Evolutionary conservation across 2,888 invertebrate genomes (phyloP), one percentile per base, ranked within the genome.

Genomic region (Neoitamus cyanurus): DNA sequence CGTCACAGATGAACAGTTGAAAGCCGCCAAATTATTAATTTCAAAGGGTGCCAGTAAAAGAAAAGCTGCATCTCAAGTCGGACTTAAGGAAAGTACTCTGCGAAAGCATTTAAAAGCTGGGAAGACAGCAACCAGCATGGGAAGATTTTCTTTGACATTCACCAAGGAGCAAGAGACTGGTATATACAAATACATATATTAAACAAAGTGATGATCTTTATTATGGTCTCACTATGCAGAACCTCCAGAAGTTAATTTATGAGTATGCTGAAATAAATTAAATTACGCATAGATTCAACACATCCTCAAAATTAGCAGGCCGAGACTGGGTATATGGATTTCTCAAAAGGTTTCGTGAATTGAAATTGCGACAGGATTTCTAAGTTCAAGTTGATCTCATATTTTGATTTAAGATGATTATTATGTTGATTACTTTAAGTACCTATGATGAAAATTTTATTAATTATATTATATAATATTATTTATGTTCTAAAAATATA

Each of bases 291-390:
- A 3, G 7, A 7, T 34, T 34, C 34, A 34, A 34, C 7, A 34
- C 4, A 34, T 34, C 34, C 7, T 34, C 34, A 7, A 48, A 48
- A 13, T 6, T 48, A 13, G 15, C 48, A 6, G 48, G 3, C 6
- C 48, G 48, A 3, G 75, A 75, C 75, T 73, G 73, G 73, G 73
- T 28, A 20, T 75, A 75, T 75, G 34, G 4, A 5, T 75, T 75
- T 31, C 3, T 9, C 9, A 34, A 75, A 34, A 75, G 30, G 20
- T 20, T 13, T 2, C 75, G 34, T 5, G 75, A 75, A 4, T 34
- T 75, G 13, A 75, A 75, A 31, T 75, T 78, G 20, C 78, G 78
- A 78, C 20, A 13, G 15, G n/a, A n/a, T n/a, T n/a, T n/a, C n/a
- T n/a, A n/a, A n/a, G n/a, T n/a, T n/a, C n/a, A n/a, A n/a, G n/a